Evolutionary conservation across 2,888 invertebrate genomes (phyloP).

Genomic region (Drosophila pseudotakahashii): DNA sequence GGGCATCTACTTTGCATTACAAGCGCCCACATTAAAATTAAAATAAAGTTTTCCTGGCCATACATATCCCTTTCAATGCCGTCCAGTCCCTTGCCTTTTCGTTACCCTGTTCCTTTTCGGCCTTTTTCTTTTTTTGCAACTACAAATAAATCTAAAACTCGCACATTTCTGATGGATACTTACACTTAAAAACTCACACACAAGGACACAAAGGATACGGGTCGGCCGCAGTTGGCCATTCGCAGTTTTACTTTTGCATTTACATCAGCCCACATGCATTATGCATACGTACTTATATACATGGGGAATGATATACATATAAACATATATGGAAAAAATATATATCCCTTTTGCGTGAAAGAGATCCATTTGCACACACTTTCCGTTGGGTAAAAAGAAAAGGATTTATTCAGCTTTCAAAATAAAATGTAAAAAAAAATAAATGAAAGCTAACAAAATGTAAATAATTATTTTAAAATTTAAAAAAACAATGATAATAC

Average conservation of each 20-base stretch:
- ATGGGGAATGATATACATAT: not conserved
- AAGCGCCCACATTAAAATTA: constrained; percentile 76
- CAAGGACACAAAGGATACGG: constrained; percentile 60
- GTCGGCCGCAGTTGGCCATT: constrained; percentile 70
- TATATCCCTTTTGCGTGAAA: constrained; percentile 4
- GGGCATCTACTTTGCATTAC: constrained; percentile 68
- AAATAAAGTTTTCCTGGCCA: constrained; percentile 68
- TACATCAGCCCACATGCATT: constrained; percentile 75
- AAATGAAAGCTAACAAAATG: too few species aligned
- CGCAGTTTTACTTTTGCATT: constrained; percentile 74
- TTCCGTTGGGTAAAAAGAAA: too few species aligned
- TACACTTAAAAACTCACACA: constrained; percentile 29
- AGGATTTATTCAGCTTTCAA: too few species aligned
- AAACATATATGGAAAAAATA: constrained; percentile 10
- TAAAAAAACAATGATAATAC: too few species aligned
- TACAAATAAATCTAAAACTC: constrained; percentile 79
- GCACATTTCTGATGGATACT: constrained; percentile 72
- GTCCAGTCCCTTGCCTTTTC: constrained; percentile 1
- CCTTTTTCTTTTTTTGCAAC: constrained; percentile 33
- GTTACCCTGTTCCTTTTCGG: too few species aligned
- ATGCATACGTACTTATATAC: constrained; percentile 54
- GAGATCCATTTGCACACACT: constrained; percentile 29
- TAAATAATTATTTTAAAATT: too few species aligned
- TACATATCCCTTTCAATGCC: constrained; percentile 28
- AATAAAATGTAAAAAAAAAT: too few species aligned